Percentiles rank a stretch among this genome's conserved stretches.
phyloP scores from a whole-genome alignment of 2,113 vertebrate species.

The Xiphias gladius region DNA sequence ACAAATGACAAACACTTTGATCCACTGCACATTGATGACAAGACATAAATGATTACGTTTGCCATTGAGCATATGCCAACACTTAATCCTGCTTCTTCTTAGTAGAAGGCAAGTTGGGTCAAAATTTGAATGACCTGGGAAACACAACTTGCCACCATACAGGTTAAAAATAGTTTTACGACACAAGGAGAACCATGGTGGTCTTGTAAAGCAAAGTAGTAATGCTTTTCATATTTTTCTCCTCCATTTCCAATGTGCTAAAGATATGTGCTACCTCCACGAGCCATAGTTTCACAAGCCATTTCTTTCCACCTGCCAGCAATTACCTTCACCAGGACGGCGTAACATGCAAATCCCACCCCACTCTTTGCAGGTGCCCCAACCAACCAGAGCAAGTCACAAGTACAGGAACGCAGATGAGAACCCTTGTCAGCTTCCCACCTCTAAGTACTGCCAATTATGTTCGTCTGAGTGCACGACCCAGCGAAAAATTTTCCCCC shows the following conservation, averaged over 20 bases:
- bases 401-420: constrained; percentile 6
- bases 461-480: constrained; percentile 22
- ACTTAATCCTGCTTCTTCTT: constrained; percentile 1
- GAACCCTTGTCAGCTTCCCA: constrained; percentile 15
- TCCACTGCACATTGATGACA: constrained; percentile 7
- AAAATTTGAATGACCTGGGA: not conserved
- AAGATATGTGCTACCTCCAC: not conserved
- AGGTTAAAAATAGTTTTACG: not conserved
- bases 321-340: constrained; percentile 34
- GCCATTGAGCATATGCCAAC: not conserved
- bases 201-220: not conserved
- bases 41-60: constrained; percentile 24
- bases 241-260: not conserved
- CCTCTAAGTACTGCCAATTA: not conserved
- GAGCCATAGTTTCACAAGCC: not conserved
- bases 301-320: constrained; percentile 21
- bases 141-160: not conserved
- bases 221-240: not conserved
- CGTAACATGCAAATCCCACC: constrained; percentile 15
- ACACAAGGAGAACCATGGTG: not conserved
- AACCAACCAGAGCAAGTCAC: constrained; percentile 22
- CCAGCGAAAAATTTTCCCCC: not conserved
- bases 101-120: constrained; percentile 3
- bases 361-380: constrained; percentile 21
- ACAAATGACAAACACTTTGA: constrained; percentile 32